Evolutionary conservation across 2,797 vertebrate genomes (phyloP).

Genomic region (Pangasius sanitwongsei): DNA sequence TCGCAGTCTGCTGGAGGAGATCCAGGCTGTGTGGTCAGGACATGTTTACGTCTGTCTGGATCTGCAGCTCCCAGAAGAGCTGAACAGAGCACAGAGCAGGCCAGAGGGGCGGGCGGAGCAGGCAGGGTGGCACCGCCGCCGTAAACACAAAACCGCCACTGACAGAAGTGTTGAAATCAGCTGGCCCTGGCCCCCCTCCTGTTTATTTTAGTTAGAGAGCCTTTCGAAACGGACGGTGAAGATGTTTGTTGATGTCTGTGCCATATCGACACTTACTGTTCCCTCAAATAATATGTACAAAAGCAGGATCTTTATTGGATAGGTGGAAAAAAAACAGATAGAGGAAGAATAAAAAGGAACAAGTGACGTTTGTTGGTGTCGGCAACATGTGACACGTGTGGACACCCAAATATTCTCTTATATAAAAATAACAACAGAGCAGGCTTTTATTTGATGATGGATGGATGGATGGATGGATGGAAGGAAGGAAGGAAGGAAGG

Average conservation of each 20-base stretch:
- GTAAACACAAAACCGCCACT: slow-evolving; percentile 51
- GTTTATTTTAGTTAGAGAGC: slow-evolving; percentile 44
- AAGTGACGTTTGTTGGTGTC: neutral
- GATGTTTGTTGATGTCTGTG: slow-evolving; percentile 15
- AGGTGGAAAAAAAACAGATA: neutral
- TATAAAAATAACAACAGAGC: neutral
- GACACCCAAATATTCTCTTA: neutral
- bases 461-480: too few relatives aligned
- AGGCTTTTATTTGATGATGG: neutral
- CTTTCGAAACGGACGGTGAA: neutral
- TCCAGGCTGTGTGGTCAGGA: slow-evolving; percentile 73
- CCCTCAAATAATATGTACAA: neutral
- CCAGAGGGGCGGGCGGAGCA: neutral
- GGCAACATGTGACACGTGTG: neutral
- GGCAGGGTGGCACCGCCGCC: slow-evolving; percentile 39
- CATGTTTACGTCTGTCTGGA: slow-evolving; percentile 81
- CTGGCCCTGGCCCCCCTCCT: neutral
- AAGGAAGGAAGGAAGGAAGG: too few relatives aligned
- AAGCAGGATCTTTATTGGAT: neutral
- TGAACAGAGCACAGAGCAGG: slow-evolving; percentile 43
- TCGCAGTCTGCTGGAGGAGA: slow-evolving; percentile 62
- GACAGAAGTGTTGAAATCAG: slow-evolving; percentile 55
- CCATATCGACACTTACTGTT: neutral
- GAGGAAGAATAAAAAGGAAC: neutral
- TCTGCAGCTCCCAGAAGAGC: slow-evolving; percentile 58